Evolutionary conservation across 2,888 invertebrate species (phyloP), one percentile per base, ranked within the genome.

Genomic region (Andrena praecox): DNA sequence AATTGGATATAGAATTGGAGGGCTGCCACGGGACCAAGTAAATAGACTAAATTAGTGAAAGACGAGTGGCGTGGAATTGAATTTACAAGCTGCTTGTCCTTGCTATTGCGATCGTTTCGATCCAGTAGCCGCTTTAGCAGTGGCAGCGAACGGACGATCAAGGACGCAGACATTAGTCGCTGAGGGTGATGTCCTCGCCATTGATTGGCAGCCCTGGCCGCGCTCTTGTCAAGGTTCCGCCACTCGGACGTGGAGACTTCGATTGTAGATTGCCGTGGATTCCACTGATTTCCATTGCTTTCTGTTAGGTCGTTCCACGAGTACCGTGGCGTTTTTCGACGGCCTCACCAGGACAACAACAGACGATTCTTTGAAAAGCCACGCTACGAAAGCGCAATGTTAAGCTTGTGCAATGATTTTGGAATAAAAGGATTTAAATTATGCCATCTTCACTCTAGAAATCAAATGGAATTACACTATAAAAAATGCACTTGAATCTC

Each of bases 111-210:
- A 72, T 72, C 52, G 76, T 76, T 87, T 71, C 52, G 64, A 82
- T 74, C 68, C 67, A 66, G 70, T 74, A 62, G 67, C 60, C 72
- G 77, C 75, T 82, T 85, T 87, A 78, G 64, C 73, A 50, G 78
- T 35, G 74, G 69, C 77, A 83, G 74, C 85, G 81, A 83, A 87
- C 80, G 83, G 70, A 88, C 85, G 89, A 88, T 87, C 87, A 89
- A 87, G 89, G 88, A 85, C 87, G 82, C 67, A 87, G 82, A 88
- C 86, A 85, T 89, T 89, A 79, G 84, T 82, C 82, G 80, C 64
- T 85, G 89, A 91, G 90, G 91, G 90, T 91, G 92, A 92, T 91
- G 91, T 92, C 92, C 92, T 93, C 92, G 92, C 89, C 88, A 92
- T 92, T 92, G 92, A 93, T 92, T 91, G 91, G 91, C 91, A 90